phyloP scores from a whole-genome alignment of 1,140 invertebrate species.

The Lordiphosa mommai region DNA sequence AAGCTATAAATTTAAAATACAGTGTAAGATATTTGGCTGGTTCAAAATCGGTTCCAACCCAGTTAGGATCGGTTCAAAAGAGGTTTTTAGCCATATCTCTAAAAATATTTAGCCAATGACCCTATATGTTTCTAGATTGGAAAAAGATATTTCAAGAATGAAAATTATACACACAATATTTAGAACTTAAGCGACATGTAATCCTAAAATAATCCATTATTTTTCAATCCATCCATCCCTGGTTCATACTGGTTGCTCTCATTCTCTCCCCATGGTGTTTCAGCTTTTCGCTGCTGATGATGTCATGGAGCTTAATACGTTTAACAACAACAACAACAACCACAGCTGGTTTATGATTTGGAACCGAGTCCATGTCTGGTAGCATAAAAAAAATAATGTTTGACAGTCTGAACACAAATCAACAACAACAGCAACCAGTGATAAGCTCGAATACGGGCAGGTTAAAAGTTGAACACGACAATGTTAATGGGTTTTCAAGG shows the following conservation, averaged over 20 bases:
- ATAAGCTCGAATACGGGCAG: constrained; percentile 34
- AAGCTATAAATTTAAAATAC: too few species aligned
- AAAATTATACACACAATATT: too few species aligned
- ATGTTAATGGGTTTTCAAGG: constrained; percentile 59
- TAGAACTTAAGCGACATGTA: too few species aligned
- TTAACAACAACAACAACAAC: constrained; percentile 31
- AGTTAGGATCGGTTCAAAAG: too few species aligned
- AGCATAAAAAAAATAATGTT: constrained; percentile 33
- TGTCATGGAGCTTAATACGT: constrained; percentile 56
- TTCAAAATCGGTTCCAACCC: too few species aligned
- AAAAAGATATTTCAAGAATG: too few species aligned
- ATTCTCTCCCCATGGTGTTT: constrained; percentile 5
- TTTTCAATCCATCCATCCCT: constrained; percentile 20
- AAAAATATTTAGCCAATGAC: too few species aligned
- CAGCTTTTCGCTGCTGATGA: constrained; percentile 30
- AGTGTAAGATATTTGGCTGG: too few species aligned
- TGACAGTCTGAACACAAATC: constrained; percentile 23
- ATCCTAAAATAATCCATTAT: too few species aligned
- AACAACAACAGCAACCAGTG: constrained; percentile 31
- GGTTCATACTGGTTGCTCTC: constrained; percentile 47
- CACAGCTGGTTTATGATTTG: constrained; percentile 37
- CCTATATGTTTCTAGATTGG: too few species aligned
- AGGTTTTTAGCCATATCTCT: too few species aligned
- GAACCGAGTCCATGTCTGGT: constrained; percentile 24
- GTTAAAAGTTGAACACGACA: constrained; percentile 57